Evolutionary conservation across 2,113 vertebrate species (phyloP), one percentile per base, ranked within the genome.

Genomic region (Osmerus mordax): DNA sequence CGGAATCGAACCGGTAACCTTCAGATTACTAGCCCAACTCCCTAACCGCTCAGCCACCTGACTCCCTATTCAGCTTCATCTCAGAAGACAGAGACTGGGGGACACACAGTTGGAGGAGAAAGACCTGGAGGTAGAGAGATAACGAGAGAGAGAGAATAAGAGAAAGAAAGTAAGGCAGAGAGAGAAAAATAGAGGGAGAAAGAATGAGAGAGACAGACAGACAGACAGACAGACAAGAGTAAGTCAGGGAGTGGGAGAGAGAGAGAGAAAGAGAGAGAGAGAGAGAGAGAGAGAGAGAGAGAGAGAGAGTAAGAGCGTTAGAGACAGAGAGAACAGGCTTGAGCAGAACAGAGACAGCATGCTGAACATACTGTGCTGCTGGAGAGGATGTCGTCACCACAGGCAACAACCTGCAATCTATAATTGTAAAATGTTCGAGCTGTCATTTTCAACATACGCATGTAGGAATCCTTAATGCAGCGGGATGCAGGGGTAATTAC

Each of bases 361-460:
- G 36, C 36, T 9, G 36, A 63, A 69, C 75, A 66, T 9, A 74
- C 15, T 3, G 7, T 25, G 0, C 60, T 71, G 83, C 79, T 74
- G 75, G 71, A 72, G 65, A 36, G 21, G 64, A 71, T 67, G 84
- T 75, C 70, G 67, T 83, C 85, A 85, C 71, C 72, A 63, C 72
- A 3, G 72, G 76, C 78, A 52, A 77, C 75, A 80, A 77, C 54
- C 23, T 23, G 23, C 73, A 14, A 84, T 87, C 86, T 74, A 84
- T 82, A 84, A 84, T 19, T 75, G 81, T 78, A 75, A 86, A 88
- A 84, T 75, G 83, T 58, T 68, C 74, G 21, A 0, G 23, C 74
- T 81, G 84, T 84, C 81, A 85, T 84, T 80, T 87, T 72, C 71
- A 85, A 83, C 80, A 72, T 80, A 72, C 61, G 78, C 79, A 68